These are phyloP conservation scores for Cyclina sinensis DNA, from an alignment of 1,140 invertebrate genomes.

Conservation along the genomic window DNA sequence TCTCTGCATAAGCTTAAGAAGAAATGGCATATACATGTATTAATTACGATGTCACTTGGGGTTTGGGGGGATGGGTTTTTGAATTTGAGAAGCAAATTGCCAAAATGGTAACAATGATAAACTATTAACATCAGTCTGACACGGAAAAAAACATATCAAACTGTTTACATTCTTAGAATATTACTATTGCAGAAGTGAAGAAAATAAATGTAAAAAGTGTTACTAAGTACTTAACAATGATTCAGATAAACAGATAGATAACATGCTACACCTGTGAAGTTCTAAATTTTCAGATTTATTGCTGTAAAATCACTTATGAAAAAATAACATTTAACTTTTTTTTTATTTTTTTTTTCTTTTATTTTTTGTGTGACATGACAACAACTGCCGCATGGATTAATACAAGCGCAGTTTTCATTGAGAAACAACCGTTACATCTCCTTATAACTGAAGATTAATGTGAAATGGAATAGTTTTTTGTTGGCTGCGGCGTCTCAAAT, in stretches of 20 bases:
- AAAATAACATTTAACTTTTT: too few species aligned
- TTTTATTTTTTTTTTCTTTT: not conserved
- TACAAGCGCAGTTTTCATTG: constrained; percentile 7
- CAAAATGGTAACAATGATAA: too few species aligned
- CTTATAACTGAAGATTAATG: constrained; percentile 22
- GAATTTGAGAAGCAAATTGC: too few species aligned
- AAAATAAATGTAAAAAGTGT: constrained; percentile 1
- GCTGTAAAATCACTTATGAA: not conserved
- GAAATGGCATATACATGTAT: too few species aligned
- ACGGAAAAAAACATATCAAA: not conserved
- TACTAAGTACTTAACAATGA: not conserved
- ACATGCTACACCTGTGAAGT: constrained; percentile 10
- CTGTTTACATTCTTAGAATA: not conserved
- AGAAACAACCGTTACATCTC: not conserved
- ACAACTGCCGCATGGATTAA: not conserved
- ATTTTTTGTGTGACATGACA: not conserved
- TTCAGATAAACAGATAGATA: not conserved
- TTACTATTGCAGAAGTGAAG: not conserved
- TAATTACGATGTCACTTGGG: too few species aligned
- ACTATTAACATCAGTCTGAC: not conserved
- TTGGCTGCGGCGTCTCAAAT: constrained; percentile 28
- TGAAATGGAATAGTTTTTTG: constrained; percentile 3
- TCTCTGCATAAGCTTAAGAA: too few species aligned
- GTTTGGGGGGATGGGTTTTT: too few species aligned
- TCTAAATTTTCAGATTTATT: not conserved